Evolutionary conservation across 2,888 invertebrate genomes (phyloP), one percentile per base, ranked within the genome.

Genomic region (Monochamus alternatus): DNA sequence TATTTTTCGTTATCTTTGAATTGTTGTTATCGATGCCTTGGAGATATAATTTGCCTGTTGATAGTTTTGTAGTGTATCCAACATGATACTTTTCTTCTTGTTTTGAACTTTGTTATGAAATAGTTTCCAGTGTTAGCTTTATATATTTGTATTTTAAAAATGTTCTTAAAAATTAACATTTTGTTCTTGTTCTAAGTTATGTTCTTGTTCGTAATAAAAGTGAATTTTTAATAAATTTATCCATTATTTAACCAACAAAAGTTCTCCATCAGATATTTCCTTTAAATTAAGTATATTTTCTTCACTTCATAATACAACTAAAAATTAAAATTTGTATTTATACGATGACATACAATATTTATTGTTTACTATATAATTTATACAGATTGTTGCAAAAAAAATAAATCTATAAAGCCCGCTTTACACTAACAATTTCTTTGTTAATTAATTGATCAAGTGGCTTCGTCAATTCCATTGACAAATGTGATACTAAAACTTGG

Each of bases 171-270:
- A 47, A 9, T 47, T 47, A 47, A 38, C 3, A 14, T 55, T 55
- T 55, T 55, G 55, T 64, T 64, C 43, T 47, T 30, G 22, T 63
- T 44, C n/a, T 10, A 51, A 51, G n/a, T 12, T 44, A 63, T 12
- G 38, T 38, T 63, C 38, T 44, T 63, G 63, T 64, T 64, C 12
- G 44, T 64, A 64, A 64, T 64, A 64, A 64, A 64, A 47, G 44
- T 64, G 2, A 44, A 9, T 64, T 30, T 10, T 47, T 5, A 64
- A 30, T 47, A 64, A 5, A 55, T 55, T 38, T 38, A 14, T 58
- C 7, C 1, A 58, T 14, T 5, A 58, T 58, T 22, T 58, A 8
- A 1, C 58, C 58, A 2, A 58, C 3, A 14, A 22, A 58, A 14
- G 5, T 22, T 22, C 5, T 58, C n/a, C 30, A 22, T 9, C 9